These are phyloP conservation scores for Siniperca knerii DNA, from an alignment of 2,113 vertebrate genomes.

Conservation along the genomic window DNA sequence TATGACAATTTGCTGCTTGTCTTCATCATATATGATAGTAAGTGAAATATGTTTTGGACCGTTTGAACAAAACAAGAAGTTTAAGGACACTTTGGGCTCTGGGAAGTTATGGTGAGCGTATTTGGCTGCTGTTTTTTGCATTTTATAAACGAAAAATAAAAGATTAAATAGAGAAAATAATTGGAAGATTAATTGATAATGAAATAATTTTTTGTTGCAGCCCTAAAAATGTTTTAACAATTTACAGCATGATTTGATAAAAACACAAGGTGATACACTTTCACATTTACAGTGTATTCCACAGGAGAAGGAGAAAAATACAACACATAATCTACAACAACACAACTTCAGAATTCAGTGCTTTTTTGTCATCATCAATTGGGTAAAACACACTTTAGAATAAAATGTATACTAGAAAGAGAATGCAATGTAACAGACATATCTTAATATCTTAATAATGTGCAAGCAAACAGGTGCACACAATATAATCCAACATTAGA, in stretches of 20 bases:
- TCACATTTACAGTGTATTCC: neutral
- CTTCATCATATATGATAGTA: too few relatives aligned
- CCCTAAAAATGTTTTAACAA: neutral
- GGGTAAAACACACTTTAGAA: neutral
- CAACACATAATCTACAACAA: neutral
- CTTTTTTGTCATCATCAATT: neutral
- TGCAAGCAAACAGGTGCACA: neutral
- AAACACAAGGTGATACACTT: neutral
- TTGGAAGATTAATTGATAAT: too few relatives aligned
- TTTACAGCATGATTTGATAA: neutral
- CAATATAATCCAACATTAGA: neutral
- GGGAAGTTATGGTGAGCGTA: too few relatives aligned
- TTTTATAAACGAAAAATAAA: too few relatives aligned
- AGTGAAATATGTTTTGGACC: neutral
- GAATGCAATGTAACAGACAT: neutral
- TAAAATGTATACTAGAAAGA: neutral
- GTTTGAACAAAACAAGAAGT: neutral
- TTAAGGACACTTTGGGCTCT: too few relatives aligned
- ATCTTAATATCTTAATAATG: neutral
- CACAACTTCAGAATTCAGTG: neutral
- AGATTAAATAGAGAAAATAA: too few relatives aligned
- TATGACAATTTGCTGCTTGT: neutral
- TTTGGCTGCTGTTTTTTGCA: too few relatives aligned
- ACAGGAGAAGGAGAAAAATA: neutral
- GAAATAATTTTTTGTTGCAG: too few relatives aligned